A percentile compares a stretch with the other conserved stretches of the same genome.
Conservation (phyloP, 2,113 vertebrate genomes). For the Peromyscus californicus region DNA sequence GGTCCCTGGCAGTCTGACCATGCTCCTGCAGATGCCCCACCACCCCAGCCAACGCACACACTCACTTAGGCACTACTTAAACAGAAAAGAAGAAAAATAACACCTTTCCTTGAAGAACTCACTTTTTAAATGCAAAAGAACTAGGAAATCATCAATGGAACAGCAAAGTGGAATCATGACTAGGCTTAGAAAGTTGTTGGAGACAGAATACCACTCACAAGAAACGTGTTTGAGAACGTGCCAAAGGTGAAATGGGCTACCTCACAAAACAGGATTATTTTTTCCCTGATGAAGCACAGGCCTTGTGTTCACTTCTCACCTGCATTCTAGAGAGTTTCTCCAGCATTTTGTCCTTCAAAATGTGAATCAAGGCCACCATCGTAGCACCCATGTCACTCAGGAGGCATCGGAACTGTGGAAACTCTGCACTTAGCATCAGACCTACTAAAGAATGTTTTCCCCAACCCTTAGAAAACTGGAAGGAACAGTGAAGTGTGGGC, state of each 20-base stretch:
- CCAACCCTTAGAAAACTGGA: neutral
- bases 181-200: neutral
- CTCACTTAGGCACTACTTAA: neutral
- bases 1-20: no score
- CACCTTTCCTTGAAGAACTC: neutral
- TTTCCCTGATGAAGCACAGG: neutral
- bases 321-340: neutral
- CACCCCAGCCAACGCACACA: neutral
- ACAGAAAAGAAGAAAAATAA: neutral
- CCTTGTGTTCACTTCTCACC: neutral
- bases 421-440: neutral
- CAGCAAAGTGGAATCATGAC: neutral
- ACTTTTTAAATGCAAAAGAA: neutral
- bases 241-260: neutral
- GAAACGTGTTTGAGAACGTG: neutral
- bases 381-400: neutral
- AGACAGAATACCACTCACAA: neutral
- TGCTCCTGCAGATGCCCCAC: no score
- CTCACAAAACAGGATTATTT: neutral
- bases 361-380: neutral
- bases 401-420: neutral
- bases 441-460: neutral
- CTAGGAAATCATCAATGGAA: neutral
- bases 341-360: neutral
- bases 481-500: neutral